phyloP scores from a whole-genome alignment of 2,113 vertebrate species.

The Oostethus manadensis region DNA sequence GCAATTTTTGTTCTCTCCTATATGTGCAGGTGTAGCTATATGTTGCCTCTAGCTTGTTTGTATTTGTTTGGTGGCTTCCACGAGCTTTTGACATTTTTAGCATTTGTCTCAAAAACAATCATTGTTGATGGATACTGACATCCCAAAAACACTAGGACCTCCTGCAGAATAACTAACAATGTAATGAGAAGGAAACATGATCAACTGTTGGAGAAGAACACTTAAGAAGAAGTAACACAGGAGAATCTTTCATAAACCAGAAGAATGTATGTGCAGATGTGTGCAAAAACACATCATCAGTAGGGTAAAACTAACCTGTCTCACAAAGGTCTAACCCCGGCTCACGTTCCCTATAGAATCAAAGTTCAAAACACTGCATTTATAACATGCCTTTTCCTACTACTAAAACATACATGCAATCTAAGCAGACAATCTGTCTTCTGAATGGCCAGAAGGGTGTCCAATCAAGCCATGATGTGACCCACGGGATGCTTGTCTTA shows the following conservation, averaged over 20 bases:
- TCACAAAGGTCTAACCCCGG: too few relatives aligned
- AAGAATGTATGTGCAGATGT: background rate
- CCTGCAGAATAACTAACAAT: background rate
- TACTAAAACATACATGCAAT: constrained; percentile 8
- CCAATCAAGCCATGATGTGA: constrained; percentile 8
- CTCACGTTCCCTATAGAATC: too few relatives aligned
- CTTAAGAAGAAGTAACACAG: background rate
- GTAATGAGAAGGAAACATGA: too few relatives aligned
- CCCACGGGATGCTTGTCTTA: constrained; percentile 16
- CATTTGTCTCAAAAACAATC: background rate
- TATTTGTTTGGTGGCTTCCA: background rate
- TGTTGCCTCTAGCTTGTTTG: background rate
- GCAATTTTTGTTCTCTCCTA: too few relatives aligned
- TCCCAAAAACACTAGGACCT: background rate
- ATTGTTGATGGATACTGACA: background rate
- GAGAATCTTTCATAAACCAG: background rate
- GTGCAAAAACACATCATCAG: too few relatives aligned
- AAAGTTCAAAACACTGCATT: background rate
- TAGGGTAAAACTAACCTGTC: too few relatives aligned
- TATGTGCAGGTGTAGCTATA: background rate
- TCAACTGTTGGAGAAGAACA: background rate
- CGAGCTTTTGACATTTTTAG: background rate
- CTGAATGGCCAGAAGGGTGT: background rate
- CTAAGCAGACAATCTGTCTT: constrained; percentile 14
- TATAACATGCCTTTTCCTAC: background rate